Base-by-base conservation (phyloP, 2,888 invertebrate genomes). In the Eucriotettix oculatus region DNA sequence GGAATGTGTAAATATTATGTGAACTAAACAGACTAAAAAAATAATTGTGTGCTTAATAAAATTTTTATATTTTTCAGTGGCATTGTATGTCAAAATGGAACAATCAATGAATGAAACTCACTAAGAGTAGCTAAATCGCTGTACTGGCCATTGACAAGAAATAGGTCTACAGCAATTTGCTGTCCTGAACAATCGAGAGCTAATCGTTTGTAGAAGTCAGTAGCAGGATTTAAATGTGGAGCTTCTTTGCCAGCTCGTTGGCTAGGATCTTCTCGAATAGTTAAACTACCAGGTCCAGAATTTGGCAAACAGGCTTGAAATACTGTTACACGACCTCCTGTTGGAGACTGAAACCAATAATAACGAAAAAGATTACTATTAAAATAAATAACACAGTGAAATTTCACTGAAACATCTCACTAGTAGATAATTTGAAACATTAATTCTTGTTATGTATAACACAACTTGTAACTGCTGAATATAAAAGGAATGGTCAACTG, bases 181-280 rank as follows among this genome's bases (percentile, higher is more conserved):
- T 93, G 94, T 1, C 91, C 94, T 66, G 94, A 95, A 74, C 97
- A 98, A 73, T 99, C 97, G 57, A 99, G 74, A 0, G 99, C 95
- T 43, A 95, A 76, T 56, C 94, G 86, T 76, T 99, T 99, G 77
- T 95, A 95, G 77, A 97, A 99, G 74, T 99, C 99, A 1, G 92
- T 97, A 3, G 93, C 92, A 0, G 99, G 97, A 73, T 90, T 93
- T 64, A 97, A 75, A 71, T 93, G 88, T 0, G 86, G 82, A 48
- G 88, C 87, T 65, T 94, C 93, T 71, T 90, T 87, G 10, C 85
- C 81, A 44, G 81, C 76, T 54, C 93, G 79, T 65, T 88, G 85
- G 70, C 87, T 90, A 1, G 94, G 90, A 74, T 96, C 91, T 76
- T 98, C 96, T 68, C 92, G 81, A 11, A 85, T 74, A 65, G 84